These are phyloP conservation scores for Acrobasis consociella DNA, from an alignment of 2,888 invertebrate genomes.

Conservation along the genomic window DNA sequence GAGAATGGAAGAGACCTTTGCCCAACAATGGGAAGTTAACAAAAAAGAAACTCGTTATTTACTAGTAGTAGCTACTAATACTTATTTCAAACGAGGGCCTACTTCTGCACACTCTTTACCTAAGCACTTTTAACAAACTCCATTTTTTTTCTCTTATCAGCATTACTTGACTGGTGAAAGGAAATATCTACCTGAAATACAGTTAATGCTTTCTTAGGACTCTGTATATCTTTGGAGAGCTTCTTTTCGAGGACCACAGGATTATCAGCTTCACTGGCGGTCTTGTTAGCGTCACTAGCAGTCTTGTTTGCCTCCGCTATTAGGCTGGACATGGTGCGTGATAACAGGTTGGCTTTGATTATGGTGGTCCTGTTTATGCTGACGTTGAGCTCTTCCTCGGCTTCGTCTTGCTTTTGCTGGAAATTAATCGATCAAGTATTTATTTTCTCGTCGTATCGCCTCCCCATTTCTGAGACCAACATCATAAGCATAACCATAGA, in stretches of 20 bases:
- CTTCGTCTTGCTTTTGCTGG: constrained; percentile 65
- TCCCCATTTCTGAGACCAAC: no score
- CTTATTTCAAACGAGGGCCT: no score
- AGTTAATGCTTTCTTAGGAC: constrained; percentile 70
- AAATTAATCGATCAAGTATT: constrained; percentile 31
- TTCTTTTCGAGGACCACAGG: constrained; percentile 52
- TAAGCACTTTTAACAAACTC: no score
- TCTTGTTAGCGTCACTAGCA: constrained; percentile 29
- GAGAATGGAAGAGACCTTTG: no score
- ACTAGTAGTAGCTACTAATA: no score
- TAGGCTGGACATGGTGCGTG: constrained; percentile 57
- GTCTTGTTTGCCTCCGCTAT: constrained; percentile 50
- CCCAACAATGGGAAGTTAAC: no score
- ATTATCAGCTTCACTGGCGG: constrained; percentile 24
- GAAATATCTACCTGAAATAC: constrained; percentile 64
- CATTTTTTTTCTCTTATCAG: no score
- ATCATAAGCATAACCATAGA: neutral
- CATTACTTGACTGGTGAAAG: no score
- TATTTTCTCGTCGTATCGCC: no score
- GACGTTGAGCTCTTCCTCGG: constrained; percentile 45
- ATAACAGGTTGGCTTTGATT: constrained; percentile 66
- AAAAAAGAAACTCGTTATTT: no score
- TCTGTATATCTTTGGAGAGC: constrained; percentile 58
- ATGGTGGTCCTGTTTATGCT: constrained; percentile 59
- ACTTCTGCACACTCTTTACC: no score